Conservation (phyloP, 37 sponge, comb jelly and placozoan genomes). For the Theonella swinhoei region DNA sequence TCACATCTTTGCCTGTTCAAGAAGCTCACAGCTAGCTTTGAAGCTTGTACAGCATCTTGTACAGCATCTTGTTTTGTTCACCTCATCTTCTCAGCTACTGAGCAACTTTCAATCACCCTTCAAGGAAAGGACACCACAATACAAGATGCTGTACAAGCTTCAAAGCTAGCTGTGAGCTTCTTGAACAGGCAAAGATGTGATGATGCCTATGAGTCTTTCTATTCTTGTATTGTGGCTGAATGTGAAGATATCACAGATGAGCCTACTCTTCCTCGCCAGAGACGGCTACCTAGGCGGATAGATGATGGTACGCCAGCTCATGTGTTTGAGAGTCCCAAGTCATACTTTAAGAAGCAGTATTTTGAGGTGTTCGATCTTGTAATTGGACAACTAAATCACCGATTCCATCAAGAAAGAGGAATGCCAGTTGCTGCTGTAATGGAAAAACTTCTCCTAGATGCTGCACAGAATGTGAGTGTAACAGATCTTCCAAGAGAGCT, state of each 20-base stretch:
- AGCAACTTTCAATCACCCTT: slow-evolving; percentile 35
- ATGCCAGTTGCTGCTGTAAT: no score
- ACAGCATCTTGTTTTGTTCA: no score
- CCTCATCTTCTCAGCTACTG: slow-evolving; percentile 48
- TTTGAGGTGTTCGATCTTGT: slow-evolving; percentile 53
- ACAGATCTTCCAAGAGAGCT: no score
- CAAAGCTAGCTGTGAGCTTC: slow-evolving; percentile 23
- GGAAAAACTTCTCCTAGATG: no score
- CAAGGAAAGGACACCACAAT: slow-evolving; percentile 45
- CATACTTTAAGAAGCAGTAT: slow-evolving; percentile 55
- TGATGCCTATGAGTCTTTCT: slow-evolving; percentile 26
- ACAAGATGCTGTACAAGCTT: slow-evolving; percentile 33
- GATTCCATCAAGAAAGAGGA: no score
- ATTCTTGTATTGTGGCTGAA: not conserved
- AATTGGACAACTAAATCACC: slow-evolving; percentile 13
- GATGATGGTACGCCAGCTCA: slow-evolving; percentile 23
- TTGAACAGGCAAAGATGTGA: slow-evolving; percentile 38
- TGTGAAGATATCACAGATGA: slow-evolving; percentile 8
- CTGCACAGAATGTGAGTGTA: no score
- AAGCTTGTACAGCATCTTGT: slow-evolving; percentile 33
- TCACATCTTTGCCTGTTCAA: slow-evolving; percentile 41
- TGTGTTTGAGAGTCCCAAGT: slow-evolving; percentile 28
- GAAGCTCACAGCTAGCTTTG: slow-evolving; percentile 23
- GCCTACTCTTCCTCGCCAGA: slow-evolving; percentile 31
- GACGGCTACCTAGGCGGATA: slow-evolving; percentile 29